These are phyloP conservation scores for Coreoperca whiteheadi DNA, from an alignment of 2,113 vertebrate species.

Conservation along the genomic window DNA sequence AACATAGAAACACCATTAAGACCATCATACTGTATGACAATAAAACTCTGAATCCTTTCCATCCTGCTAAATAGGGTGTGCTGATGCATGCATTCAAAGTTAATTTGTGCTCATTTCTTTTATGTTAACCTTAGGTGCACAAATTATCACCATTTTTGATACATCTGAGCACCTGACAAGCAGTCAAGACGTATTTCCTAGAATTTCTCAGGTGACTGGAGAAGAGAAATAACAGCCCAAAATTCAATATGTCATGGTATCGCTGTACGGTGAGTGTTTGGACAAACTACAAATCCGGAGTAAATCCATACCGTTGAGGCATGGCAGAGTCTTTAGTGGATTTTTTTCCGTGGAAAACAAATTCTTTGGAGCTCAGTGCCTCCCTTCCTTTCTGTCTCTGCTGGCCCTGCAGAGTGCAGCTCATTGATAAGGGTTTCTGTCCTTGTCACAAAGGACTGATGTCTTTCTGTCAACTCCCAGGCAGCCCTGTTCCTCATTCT, in stretches of 20 bases:
- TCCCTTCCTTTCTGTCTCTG: conserved; percentile 20
- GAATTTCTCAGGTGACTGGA: conserved; percentile 5
- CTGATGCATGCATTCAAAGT: no score
- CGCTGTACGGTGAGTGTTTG: conserved; percentile 39
- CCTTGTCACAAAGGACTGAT: conserved; percentile 81
- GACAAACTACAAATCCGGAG: conserved; percentile 50
- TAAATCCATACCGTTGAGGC: conserved; percentile 42
- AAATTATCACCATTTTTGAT: background rate
- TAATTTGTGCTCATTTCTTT: background rate
- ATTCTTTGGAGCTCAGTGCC: conserved; percentile 45
- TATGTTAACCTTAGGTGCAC: background rate
- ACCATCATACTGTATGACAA: no score
- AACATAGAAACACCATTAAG: no score
- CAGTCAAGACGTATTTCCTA: background rate
- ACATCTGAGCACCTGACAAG: background rate
- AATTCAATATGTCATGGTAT: conserved; percentile 31
- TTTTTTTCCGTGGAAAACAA: conserved; percentile 61
- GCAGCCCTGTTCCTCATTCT: conserved; percentile 78
- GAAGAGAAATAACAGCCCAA: background rate
- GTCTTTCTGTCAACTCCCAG: conserved; percentile 75
- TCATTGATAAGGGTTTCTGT: conserved; percentile 78
- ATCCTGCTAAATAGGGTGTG: background rate
- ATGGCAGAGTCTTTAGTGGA: conserved; percentile 51
- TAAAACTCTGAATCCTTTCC: background rate
- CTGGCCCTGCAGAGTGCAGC: conserved; percentile 64